phyloP scores from a whole-genome alignment of 2,888 invertebrate genomes.

The Dastarcus helophoroides region DNA sequence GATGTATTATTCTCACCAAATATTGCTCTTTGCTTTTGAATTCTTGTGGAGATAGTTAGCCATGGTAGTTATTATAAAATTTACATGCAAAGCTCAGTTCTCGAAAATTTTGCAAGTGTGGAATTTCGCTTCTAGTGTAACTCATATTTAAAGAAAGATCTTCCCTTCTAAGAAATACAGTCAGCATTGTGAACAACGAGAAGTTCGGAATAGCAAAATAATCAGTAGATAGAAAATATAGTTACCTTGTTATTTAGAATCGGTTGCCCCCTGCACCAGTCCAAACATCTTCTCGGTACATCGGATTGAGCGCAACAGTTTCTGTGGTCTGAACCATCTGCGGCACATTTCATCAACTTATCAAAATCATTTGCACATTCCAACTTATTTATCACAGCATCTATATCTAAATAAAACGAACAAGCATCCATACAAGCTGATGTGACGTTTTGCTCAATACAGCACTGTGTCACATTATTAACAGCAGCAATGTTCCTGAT shows the following conservation, averaged over 20 bases:
- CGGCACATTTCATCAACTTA: constrained; percentile 77
- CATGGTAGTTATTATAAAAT: too few relatives aligned
- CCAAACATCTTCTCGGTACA: constrained; percentile 69
- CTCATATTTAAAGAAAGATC: too few relatives aligned
- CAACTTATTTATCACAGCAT: constrained; percentile 67
- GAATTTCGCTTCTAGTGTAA: too few relatives aligned
- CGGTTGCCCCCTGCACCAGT: constrained; percentile 73
- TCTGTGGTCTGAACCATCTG: constrained; percentile 71
- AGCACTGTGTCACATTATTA: constrained; percentile 70
- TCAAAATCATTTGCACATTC: constrained; percentile 75
- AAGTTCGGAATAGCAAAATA: too few relatives aligned
- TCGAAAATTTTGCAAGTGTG: too few relatives aligned
- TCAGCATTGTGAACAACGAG: too few relatives aligned
- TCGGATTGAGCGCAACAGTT: constrained; percentile 71
- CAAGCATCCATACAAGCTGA: constrained; percentile 72
- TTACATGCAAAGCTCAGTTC: too few relatives aligned
- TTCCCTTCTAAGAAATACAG: too few relatives aligned
- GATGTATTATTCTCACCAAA: too few relatives aligned
- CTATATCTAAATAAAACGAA: constrained; percentile 71
- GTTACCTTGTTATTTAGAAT: constrained; percentile 48
- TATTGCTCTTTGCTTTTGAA: too few relatives aligned
- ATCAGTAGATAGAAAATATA: too few relatives aligned
- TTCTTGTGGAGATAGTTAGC: too few relatives aligned
- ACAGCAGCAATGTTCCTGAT: constrained; percentile 51
- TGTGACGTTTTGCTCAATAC: constrained; percentile 68